Percentiles rank a stretch among this genome's conserved stretches.
phyloP scores from a whole-genome alignment of 2,113 vertebrate species.

The Plectropomus leopardus region DNA sequence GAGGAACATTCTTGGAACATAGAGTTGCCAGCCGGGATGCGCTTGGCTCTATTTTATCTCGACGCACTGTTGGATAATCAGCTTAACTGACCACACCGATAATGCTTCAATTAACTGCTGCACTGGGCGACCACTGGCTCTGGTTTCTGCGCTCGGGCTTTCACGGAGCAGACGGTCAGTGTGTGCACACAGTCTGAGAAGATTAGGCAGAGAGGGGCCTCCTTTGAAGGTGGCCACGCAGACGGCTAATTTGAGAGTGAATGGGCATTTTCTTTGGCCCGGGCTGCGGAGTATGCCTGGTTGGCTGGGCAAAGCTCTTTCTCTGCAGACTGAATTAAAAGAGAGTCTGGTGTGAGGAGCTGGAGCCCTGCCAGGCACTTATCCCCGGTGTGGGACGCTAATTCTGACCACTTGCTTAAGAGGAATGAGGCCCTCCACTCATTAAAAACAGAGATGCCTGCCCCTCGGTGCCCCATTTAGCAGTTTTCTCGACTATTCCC shows the following conservation, averaged over 20 bases:
- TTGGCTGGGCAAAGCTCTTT: conserved; percentile 54
- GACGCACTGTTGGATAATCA: conserved; percentile 56
- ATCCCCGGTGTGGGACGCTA: conserved; percentile 37
- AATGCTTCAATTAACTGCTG: conserved; percentile 71
- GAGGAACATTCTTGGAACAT: no score
- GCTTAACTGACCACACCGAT: conserved; percentile 61
- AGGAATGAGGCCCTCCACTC: conserved; percentile 63
- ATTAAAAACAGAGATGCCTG: conserved; percentile 41
- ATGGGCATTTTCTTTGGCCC: conserved; percentile 73
- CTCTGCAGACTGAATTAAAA: conserved; percentile 53
- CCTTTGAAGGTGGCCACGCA: conserved; percentile 67
- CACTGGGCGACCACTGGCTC: conserved; percentile 38
- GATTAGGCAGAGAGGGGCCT: conserved; percentile 67
- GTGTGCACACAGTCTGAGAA: conserved; percentile 67
- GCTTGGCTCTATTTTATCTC: conserved; percentile 14
- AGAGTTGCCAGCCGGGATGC: no score
- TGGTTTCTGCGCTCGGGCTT: conserved; percentile 27
- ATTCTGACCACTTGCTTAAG: conserved; percentile 54
- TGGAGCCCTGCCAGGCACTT: conserved; percentile 58
- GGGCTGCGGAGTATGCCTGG: conserved; percentile 40
- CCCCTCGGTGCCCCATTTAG: conserved; percentile 42
- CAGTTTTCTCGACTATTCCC: conserved; percentile 19
- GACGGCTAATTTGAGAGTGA: conserved; percentile 76
- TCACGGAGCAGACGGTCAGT: conserved; percentile 53
- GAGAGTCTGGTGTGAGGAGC: conserved; percentile 52